Percentiles rank a stretch among this genome's conserved stretches.
Conservation (phyloP, 2,113 vertebrate species). For the Corythaixoides concolor region DNA sequence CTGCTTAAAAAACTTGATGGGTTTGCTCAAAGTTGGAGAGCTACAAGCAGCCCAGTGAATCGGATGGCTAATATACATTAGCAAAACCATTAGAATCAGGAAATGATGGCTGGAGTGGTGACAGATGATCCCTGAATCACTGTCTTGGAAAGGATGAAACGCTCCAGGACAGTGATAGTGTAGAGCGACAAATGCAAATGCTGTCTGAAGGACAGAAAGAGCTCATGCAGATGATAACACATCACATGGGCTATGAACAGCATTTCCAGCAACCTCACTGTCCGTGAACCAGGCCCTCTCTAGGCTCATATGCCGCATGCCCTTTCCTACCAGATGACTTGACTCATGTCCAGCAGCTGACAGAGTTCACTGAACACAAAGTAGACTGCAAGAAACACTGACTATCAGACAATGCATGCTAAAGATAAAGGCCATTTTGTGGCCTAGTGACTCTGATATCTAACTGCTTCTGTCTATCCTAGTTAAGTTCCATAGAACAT, state of each 20-base stretch:
- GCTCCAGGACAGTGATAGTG: background rate
- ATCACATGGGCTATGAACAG: background rate
- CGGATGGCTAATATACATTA: background rate
- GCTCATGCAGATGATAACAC: background rate
- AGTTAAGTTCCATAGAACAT: background rate
- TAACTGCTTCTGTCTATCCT: background rate
- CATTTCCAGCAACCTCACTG: background rate
- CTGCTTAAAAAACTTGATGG: background rate
- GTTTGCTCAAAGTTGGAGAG: background rate
- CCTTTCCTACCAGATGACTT: background rate
- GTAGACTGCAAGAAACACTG: background rate
- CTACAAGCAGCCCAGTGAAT: background rate
- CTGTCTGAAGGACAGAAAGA: background rate
- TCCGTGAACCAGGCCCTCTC: background rate
- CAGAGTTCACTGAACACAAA: background rate
- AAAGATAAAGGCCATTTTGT: background rate
- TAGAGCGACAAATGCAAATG: background rate
- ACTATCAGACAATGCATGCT: background rate
- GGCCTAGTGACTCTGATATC: background rate
- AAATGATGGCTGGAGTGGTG: background rate
- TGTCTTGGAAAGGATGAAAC: background rate
- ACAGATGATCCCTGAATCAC: conserved; percentile 4
- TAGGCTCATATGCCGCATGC: background rate
- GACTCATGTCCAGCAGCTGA: background rate
- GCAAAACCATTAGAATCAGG: background rate